phyloP scores from a whole-genome alignment of 2,888 invertebrate genomes.

The Carpatolechia fugitivella region DNA sequence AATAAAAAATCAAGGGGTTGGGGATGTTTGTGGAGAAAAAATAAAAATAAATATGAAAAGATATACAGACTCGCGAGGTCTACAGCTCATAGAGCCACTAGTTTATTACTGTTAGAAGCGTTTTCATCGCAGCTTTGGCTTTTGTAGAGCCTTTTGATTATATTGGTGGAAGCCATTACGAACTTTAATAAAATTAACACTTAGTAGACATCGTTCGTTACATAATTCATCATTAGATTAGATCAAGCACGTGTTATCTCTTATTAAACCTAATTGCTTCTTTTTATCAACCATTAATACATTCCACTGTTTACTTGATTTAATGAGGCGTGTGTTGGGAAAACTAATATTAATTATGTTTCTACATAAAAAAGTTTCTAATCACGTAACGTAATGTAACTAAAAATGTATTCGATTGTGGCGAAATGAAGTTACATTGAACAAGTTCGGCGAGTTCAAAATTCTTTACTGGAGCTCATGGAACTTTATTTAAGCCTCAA shows the following conservation, averaged over 20 bases:
- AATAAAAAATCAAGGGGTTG: no score
- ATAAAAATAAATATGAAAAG: no score
- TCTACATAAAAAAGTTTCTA: no score
- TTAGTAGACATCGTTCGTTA: not conserved
- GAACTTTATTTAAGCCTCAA: conserved; percentile 35
- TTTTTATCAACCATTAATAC: not conserved
- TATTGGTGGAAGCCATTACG: not conserved
- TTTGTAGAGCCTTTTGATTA: not conserved
- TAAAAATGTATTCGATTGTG: no score
- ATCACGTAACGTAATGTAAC: no score
- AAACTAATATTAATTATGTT: not conserved
- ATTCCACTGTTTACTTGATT: not conserved
- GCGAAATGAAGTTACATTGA: not conserved
- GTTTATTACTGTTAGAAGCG: conserved; percentile 2
- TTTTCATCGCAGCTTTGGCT: not conserved
- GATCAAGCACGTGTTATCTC: not conserved
- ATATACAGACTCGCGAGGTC: no score
- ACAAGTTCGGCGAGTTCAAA: not conserved
- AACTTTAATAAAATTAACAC: conserved; percentile 1
- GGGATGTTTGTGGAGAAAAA: no score
- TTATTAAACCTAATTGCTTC: not conserved
- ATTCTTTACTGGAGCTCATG: conserved; percentile 12
- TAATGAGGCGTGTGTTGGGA: not conserved
- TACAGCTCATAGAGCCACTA: no score
- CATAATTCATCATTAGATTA: not conserved